A percentile compares a stretch with the other conserved stretches of the same genome.
phyloP scores from a whole-genome alignment of 2,797 vertebrate species.

The Cyprinodon diabolis region DNA sequence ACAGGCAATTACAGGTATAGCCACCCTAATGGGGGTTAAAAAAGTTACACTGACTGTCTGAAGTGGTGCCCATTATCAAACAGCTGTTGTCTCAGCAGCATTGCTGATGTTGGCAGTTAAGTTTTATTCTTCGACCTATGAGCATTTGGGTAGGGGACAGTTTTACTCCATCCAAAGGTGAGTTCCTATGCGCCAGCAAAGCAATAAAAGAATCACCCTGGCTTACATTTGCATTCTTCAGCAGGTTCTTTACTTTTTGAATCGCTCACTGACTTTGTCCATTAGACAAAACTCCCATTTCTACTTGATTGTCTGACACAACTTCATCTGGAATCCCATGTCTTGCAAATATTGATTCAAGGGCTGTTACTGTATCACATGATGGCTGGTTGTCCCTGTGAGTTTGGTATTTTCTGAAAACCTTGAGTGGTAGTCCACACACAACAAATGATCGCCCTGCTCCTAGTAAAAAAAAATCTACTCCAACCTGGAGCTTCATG shows the following conservation, averaged over 20 bases:
- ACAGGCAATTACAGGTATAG: no score
- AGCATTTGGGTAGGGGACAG: conserved; percentile 3
- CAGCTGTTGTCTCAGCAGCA: not conserved
- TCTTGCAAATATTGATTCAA: not conserved
- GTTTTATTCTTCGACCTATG: conserved; percentile 4
- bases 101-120: not conserved
- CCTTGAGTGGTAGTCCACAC: not conserved
- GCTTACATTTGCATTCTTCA: conserved; percentile 1
- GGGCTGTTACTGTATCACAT: not conserved
- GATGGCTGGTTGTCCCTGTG: not conserved
- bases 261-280: no score
- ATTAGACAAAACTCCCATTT: no score
- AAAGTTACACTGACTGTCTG: no score
- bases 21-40: no score
- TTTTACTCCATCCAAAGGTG: conserved; percentile 1
- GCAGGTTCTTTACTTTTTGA: not conserved
- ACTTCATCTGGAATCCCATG: conserved; percentile 2
- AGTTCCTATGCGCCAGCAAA: not conserved
- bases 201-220: not conserved
- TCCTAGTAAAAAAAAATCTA: no score
- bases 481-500: not conserved
- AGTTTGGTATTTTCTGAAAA: not conserved
- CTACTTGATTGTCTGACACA: not conserved
- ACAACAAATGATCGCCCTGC: no score
- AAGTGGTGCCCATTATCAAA: not conserved